Evolutionary conservation across 2,797 vertebrate species (phyloP).

Genomic region (Poeciliopsis paucimaculata): DNA sequence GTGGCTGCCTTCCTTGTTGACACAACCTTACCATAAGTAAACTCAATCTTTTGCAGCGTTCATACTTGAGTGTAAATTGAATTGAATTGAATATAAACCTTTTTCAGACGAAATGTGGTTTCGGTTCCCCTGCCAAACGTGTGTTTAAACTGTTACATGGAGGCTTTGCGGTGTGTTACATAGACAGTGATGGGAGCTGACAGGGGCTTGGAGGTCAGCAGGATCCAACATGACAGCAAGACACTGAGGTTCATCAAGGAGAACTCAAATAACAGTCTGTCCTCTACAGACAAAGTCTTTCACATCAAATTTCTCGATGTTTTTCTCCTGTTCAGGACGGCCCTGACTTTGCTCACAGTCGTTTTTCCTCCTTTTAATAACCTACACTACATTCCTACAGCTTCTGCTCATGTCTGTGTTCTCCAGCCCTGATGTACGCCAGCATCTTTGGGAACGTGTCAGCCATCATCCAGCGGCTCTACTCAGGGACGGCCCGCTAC

Average conservation of each 20-base stretch:
- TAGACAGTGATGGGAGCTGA: slow-evolving; percentile 55
- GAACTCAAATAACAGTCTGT: slow-evolving; percentile 24
- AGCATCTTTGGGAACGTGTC: slow-evolving; percentile 99
- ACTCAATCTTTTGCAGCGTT: neutral
- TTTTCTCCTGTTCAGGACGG: neutral
- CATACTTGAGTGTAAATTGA: neutral
- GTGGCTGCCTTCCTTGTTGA: neutral
- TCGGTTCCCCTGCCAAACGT: neutral
- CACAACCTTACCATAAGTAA: neutral
- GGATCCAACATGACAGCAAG: slow-evolving; percentile 48
- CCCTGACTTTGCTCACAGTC: neutral
- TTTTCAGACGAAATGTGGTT: neutral
- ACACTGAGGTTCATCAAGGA: slow-evolving; percentile 36
- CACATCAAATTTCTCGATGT: neutral
- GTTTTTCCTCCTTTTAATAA: neutral
- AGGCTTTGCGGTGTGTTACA: slow-evolving; percentile 2
- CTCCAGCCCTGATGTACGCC: slow-evolving; percentile 96
- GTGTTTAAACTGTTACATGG: neutral
- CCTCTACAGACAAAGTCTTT: slow-evolving; percentile 36
- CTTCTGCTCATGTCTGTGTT: neutral
- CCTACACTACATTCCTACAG: neutral
- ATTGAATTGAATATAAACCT: too few species aligned
- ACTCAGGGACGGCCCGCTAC: slow-evolving; percentile 96
- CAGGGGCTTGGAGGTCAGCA: slow-evolving; percentile 47
- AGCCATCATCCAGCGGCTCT: slow-evolving; percentile 98